Conservation (phyloP, 2,113 vertebrate genomes). For the Corythoichthys haematopterus region DNA sequence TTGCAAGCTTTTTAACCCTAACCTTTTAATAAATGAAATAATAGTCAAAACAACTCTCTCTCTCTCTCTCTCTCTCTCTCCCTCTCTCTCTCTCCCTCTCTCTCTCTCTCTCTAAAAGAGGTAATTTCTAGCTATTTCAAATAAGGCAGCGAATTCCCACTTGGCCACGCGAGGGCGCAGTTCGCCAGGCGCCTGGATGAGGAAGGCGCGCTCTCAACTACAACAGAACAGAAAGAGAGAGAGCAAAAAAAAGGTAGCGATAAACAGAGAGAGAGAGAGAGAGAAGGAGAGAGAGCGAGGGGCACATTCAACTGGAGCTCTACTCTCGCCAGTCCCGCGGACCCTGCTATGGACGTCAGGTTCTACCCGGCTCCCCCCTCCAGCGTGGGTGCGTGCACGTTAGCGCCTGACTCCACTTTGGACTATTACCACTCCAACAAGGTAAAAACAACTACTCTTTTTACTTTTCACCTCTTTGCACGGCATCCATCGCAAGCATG, state of each 20-base stretch:
- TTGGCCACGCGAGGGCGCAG: constrained; percentile 74
- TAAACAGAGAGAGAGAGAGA: constrained; percentile 59
- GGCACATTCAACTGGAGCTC: constrained; percentile 67
- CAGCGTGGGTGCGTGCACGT: constrained; percentile 88
- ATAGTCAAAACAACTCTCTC: no score
- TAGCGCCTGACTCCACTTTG: constrained; percentile 88
- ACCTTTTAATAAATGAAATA: no score
- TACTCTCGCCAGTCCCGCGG: constrained; percentile 76
- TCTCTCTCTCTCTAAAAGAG: background rate
- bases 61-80: no score
- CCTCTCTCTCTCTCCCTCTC: no score
- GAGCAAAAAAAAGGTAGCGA: constrained; percentile 45
- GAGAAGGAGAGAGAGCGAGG: constrained; percentile 52
- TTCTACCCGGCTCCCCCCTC: constrained; percentile 92
- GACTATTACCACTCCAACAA: constrained; percentile 97
- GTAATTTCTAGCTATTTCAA: background rate
- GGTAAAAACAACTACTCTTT: constrained; percentile 71
- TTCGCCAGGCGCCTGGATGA: constrained; percentile 40
- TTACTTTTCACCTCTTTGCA: background rate
- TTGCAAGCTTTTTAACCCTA: no score
- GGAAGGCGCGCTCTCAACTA: background rate
- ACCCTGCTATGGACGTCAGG: constrained; percentile 89
- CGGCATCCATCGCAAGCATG: background rate
- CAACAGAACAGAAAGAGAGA: constrained; percentile 6
- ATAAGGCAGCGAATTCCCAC: constrained; percentile 3